Evolutionary conservation across 2,113 vertebrate genomes (phyloP).

Genomic region (Phrynosoma blainvillii): DNA sequence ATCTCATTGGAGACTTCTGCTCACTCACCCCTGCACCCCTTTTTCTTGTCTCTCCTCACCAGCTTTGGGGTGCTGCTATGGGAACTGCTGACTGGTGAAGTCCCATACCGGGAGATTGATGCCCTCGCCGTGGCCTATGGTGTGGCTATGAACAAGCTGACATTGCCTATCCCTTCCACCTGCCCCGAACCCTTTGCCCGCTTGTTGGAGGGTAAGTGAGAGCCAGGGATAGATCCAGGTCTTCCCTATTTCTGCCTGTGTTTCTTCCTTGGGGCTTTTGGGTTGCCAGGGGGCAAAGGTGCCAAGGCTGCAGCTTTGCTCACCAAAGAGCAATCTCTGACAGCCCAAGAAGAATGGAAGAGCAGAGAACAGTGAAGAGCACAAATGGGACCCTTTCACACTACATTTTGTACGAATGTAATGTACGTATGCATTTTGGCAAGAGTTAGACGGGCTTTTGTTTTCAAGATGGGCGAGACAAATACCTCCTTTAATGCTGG

Average conservation of each 20-base stretch:
- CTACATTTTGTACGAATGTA: too few species aligned
- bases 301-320: too few species aligned
- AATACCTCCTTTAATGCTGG: not conserved
- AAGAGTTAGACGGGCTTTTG: too few species aligned
- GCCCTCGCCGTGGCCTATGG: conserved; percentile 91
- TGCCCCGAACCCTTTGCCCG: conserved; percentile 91
- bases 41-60: not conserved
- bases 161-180: conserved; percentile 89
- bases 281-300: not conserved
- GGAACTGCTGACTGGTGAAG: conserved; percentile 92
- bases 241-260: not conserved
- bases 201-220: conserved; percentile 83
- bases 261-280: not conserved
- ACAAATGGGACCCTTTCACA: too few species aligned
- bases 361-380: too few species aligned
- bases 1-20: not conserved
- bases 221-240: not conserved
- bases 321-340: not conserved
- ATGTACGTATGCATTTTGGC: too few species aligned
- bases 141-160: conserved; percentile 93
- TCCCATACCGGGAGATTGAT: conserved; percentile 91
- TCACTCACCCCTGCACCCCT: not conserved
- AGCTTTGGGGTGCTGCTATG: conserved; percentile 93
- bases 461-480: too few species aligned
- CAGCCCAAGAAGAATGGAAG: too few species aligned